Evolutionary conservation across 2,113 vertebrate genomes (phyloP).

Genomic region (Thamnaconus septentrionalis): DNA sequence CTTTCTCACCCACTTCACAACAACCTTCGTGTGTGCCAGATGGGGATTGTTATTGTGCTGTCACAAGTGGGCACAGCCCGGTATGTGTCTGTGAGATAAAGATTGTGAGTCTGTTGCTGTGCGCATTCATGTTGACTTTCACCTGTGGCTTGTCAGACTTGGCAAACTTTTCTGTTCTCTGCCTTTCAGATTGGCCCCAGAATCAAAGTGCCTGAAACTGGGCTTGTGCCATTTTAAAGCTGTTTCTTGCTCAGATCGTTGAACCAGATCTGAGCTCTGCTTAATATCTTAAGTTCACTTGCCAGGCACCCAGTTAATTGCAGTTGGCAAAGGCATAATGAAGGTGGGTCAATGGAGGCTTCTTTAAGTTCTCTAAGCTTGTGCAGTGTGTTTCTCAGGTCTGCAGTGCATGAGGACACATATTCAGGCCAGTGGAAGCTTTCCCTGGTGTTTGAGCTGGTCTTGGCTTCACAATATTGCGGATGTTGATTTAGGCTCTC

Average conservation of each 20-base stretch:
- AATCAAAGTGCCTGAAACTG: conserved; percentile 40
- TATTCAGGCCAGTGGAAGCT: not conserved
- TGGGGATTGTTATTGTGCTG: conserved; percentile 58
- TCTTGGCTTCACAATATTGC: not conserved
- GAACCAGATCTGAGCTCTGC: conserved; percentile 33
- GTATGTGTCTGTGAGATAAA: conserved; percentile 4
- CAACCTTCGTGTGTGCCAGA: conserved; percentile 46
- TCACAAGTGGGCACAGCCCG: conserved; percentile 43
- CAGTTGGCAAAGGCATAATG: conserved; percentile 31
- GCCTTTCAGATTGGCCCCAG: conserved; percentile 34
- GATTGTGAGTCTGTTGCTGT: conserved; percentile 5
- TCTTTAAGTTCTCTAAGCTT: conserved; percentile 9
- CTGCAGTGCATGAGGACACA: not conserved
- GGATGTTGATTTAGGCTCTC: conserved; percentile 3
- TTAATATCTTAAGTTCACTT: conserved; percentile 35
- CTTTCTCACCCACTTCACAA: conserved; percentile 41
- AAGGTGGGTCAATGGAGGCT: conserved; percentile 12
- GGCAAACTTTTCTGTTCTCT: conserved; percentile 23
- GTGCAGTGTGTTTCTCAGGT: conserved; percentile 1
- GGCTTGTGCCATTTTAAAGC: conserved; percentile 18
- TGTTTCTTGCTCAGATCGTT: conserved; percentile 16
- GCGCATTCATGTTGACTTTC: conserved; percentile 18
- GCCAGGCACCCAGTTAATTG: conserved; percentile 35
- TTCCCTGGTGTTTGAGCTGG: not conserved
- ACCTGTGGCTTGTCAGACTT: conserved; percentile 40